Evolutionary conservation across 2,888 invertebrate species (phyloP), one percentile per base, ranked within the genome.

Genomic region (Dasypogon diadema): DNA sequence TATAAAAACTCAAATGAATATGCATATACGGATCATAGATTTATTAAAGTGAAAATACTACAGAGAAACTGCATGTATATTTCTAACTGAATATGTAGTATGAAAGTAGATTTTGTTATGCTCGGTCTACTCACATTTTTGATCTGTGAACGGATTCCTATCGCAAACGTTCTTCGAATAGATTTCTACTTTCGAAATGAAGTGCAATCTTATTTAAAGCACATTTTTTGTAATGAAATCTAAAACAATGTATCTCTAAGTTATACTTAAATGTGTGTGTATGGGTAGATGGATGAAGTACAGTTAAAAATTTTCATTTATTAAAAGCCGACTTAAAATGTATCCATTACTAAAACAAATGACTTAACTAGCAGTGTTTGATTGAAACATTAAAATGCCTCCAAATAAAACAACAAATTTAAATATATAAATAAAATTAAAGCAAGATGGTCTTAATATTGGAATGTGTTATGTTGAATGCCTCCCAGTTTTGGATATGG

Each of bases 401-500:
- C 16, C 24, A 72, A 73, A 78, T 75, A 75, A 76, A 65, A 73
- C 76, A 78, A 76, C 74, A 78, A 76, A 76, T 75, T 77, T 73
- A 77, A 77, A 42, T 77, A 79, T 74, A 63, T 77, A 77, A 77
- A 77, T 76, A 68, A 77, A 79, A 68, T 75, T 75, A 78, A 78
- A 77, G 75, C 65, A 77, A 78, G 77, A 70, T 54, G 77, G 79
- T 81, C 79, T 79, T 79, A 80, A 80, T 80, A 81, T 80, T 79
- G 80, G 81, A 80, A 81, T 81, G 80, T 80, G 80, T 80, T 81
- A 81, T 81, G 81, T 81, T 81, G 81, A 80, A 81, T 81, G 81
- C 80, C 79, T 81, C 80, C 80, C 81, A 79, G 79, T 77, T 78
- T 80, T 80, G 79, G 75, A 79, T 80, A 81, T 81, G 82, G 80